Evolutionary conservation across 1,140 invertebrate species (phyloP).

Genomic region (Vanessa atalanta): DNA sequence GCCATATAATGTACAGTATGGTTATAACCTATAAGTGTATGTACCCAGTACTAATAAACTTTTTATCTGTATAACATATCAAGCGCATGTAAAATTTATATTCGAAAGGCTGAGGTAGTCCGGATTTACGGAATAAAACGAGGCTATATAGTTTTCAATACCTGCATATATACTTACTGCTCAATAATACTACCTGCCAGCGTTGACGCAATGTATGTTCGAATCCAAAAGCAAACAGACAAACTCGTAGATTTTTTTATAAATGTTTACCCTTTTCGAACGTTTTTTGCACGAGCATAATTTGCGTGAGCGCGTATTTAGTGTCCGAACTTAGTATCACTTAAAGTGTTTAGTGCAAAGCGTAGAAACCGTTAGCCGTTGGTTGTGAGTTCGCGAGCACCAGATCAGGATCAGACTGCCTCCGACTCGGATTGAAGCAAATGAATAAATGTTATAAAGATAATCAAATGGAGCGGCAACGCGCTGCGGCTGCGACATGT

Average conservation of each 20-base stretch:
- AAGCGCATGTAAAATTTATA: conserved; percentile 66
- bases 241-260: conserved; percentile 66
- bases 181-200: conserved; percentile 56
- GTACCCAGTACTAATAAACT: conserved; percentile 72
- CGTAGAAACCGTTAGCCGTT: conserved; percentile 36
- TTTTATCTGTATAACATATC: conserved; percentile 77
- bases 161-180: conserved; percentile 46
- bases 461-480: conserved; percentile 29
- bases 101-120: conserved; percentile 67
- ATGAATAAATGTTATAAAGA: conserved; percentile 58
- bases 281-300: conserved; percentile 62
- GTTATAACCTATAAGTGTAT: conserved; percentile 60
- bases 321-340: conserved; percentile 38
- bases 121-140: conserved; percentile 55
- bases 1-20: conserved; percentile 74
- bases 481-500: conserved; percentile 42
- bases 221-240: conserved; percentile 34
- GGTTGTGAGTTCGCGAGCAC: conserved; percentile 50
- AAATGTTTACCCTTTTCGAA: conserved; percentile 70
- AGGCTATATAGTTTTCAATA: conserved; percentile 46
- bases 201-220: conserved; percentile 59
- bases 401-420: conserved; percentile 26
- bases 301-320: conserved; percentile 50
- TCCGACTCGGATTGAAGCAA: conserved; percentile 33
- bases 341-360: conserved; percentile 29